Base-by-base conservation (phyloP, 2,113 vertebrate species). In the Dissostichus mawsoni region DNA sequence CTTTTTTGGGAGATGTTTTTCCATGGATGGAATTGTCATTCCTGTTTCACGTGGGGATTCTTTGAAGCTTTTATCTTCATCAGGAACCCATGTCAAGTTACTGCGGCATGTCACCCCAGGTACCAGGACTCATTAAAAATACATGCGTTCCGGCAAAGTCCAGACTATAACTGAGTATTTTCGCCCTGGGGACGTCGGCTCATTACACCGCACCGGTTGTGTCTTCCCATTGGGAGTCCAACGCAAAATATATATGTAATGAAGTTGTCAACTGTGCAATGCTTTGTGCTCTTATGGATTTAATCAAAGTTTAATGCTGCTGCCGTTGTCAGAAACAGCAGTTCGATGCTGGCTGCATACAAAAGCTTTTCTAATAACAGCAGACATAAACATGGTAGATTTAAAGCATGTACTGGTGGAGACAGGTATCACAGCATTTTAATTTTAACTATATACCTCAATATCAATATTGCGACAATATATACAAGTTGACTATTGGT, bases 51-150 rank as follows among this genome's bases (percentile, higher is more conserved):
- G 18, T 44, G 48, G 50, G 73, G 33, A 53, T 67, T 41, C 13
- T 20, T 80, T 50, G 63, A 69, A 58, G 45, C 78, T 64, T 84
- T 80, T 18, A 45, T 45, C 50, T 51, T 57, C 41, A 53, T 29
- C 69, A 50, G 57, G 53, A 58, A 61, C 5, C 25, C 7, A 53
- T 82, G 68, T 45, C 58, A 70, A 50, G 52, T 57, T n/a, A 61
- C 57, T 61, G 61, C 29, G 53, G 73, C 48, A 13, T 74, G 74
- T 76, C 73, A 50, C 73, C 36, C 33, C 52, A 25, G 58, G 53
- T 79, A 58, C 51, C 74, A 29, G 9, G 33, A 75, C 76, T 90
- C 79, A 83, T 89, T 86, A 86, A 74, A 61, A 44, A 71, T 14
- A 25, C 29, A 74, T 14, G 51, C 45, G 17, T 23, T n/a, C 45